Conservation (phyloP, 2,888 invertebrate species). For the Choristoneura rosaceana region DNA sequence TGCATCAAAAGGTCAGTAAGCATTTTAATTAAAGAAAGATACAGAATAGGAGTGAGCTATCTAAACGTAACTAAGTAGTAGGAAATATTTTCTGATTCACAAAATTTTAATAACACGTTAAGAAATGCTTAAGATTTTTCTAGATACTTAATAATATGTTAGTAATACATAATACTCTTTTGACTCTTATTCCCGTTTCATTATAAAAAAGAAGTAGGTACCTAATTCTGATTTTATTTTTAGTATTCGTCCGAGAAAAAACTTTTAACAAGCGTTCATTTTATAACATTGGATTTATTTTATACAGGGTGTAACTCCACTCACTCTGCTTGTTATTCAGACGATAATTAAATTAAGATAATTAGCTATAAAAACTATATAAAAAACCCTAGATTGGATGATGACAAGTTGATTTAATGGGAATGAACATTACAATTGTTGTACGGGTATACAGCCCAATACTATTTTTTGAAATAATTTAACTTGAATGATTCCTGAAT, state of each 20-base stretch:
- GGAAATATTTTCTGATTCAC: too few species aligned
- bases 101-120: too few species aligned
- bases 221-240: neutral
- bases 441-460: too few species aligned
- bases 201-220: neutral
- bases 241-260: neutral
- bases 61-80: too few species aligned
- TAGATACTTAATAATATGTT: too few species aligned
- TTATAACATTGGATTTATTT: neutral
- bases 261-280: conserved; percentile 1
- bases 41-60: too few species aligned
- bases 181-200: neutral
- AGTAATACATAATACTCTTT: too few species aligned
- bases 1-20: neutral
- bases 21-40: too few species aligned
- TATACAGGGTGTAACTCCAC: neutral
- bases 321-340: neutral
- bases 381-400: neutral
- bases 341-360: neutral
- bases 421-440: neutral
- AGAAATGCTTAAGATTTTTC: too few species aligned
- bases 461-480: too few species aligned
- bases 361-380: neutral
- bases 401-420: neutral
- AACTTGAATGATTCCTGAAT: too few species aligned